Evolutionary conservation across 1,140 invertebrate genomes (phyloP), one percentile per base, ranked within the genome.

Genomic region (Nymphalis io): DNA sequence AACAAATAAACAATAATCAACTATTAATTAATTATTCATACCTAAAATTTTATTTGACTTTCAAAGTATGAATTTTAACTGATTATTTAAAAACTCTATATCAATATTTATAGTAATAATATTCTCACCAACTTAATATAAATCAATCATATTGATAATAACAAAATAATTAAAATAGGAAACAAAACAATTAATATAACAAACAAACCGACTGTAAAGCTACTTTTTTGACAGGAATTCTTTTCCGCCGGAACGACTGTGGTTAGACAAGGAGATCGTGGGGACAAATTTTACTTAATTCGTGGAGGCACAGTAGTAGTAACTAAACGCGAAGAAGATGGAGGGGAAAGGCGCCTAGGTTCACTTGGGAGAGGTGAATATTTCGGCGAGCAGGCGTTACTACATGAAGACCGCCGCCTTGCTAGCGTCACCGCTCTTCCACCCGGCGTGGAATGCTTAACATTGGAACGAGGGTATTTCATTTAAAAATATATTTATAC

Each of bases 261-360:
- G 68, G 95, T 99, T n/a, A 92, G 96, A 10, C 97, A 99, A 91
- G 98, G 98, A 0, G 97, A 98, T 57, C 94, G 94, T 66, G 98
- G 98, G 3, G 98, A 99, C 85, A 98, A 98, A 76, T 99, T 99
- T 90, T 99, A 97, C 84, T 98, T 99, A 68, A 98, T 99, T 69
- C 95, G 97, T 67, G 96, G 96, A 18, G 98, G 98, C 13, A 96
- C 95, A 71, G 98, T 98, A 23, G 94, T 95, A 61, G 94, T 97
- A 61, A 96, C 94, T 1, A 95, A 96, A 82, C 87, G 93, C 55
- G 91, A 92, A 44, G 92, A 93, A 18, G 92, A 93, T 8, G 92
- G 92, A 0, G 90, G 93, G 57, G 93, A 95, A 70, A 90, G 93
- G 58, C 86, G 94, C 3, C 93, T 96, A 3, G 93, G 93, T 2